phyloP scores from a whole-genome alignment of 2,113 vertebrate species.

The Oncorhynchus keta region DNA sequence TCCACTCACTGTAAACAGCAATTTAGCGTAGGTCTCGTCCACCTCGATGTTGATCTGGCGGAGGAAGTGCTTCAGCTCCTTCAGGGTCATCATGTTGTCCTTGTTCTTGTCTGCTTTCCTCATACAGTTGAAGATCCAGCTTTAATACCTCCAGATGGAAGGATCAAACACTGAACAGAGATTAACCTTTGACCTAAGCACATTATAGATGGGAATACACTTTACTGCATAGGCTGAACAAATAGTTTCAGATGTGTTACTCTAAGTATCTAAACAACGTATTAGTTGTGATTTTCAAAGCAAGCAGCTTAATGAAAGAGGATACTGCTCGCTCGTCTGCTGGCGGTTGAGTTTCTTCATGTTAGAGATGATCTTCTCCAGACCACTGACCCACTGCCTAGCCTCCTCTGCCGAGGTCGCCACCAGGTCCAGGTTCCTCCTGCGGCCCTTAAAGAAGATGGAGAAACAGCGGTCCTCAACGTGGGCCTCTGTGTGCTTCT shows the following conservation, averaged over 20 bases:
- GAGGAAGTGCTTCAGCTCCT: conserved; percentile 91
- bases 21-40: conserved; percentile 81
- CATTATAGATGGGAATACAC: background rate
- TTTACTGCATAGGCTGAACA: too few relatives aligned
- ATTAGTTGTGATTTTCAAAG: background rate
- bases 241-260: conserved; percentile 9
- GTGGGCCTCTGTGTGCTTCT: conserved; percentile 78
- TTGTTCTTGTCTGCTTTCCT: conserved; percentile 91
- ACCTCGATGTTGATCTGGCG: conserved; percentile 88
- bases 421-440: conserved; percentile 88
- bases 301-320: conserved; percentile 56
- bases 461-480: conserved; percentile 87
- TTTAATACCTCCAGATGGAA: conserved; percentile 73
- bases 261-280: background rate
- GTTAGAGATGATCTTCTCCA: conserved; percentile 83
- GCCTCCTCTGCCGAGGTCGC: conserved; percentile 69
- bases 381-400: conserved; percentile 79
- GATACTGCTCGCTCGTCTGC: conserved; percentile 95
- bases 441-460: conserved; percentile 87
- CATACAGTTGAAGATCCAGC: conserved; percentile 93
- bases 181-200: background rate
- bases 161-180: conserved; percentile 47
- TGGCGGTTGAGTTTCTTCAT: conserved; percentile 79
- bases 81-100: conserved; percentile 93
- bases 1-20: conserved; percentile 81